A percentile compares a stretch with the other conserved stretches of the same genome.
Conservation (phyloP, 2,113 vertebrate genomes). For the Gila orcuttii region DNA sequence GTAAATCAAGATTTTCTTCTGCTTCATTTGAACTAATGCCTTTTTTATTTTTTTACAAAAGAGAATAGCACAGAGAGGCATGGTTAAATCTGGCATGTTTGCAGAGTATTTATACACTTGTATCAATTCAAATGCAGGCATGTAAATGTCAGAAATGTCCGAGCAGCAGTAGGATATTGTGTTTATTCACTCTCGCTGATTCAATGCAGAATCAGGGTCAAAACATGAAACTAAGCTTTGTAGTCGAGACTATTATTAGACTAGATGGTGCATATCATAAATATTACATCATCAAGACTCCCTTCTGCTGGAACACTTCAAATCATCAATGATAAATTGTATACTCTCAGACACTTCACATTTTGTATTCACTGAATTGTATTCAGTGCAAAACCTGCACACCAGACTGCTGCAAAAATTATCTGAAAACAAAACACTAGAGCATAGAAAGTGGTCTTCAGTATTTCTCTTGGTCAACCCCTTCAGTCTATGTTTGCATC, state of each 20-base stretch:
- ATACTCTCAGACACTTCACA: not conserved
- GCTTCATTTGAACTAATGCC: constrained; percentile 13
- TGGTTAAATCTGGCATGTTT: constrained; percentile 1
- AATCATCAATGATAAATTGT: constrained; percentile 14
- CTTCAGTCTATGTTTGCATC: constrained; percentile 29
- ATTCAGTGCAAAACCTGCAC: not conserved
- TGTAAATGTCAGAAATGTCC: constrained; percentile 27
- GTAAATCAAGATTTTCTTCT: constrained; percentile 37
- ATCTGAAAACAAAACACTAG: not conserved
- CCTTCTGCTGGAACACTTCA: constrained; percentile 24
- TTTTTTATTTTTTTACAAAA: constrained; percentile 12
- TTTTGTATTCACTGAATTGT: not conserved
- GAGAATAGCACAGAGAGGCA: not conserved
- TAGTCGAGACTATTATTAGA: constrained; percentile 24
- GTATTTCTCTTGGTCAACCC: not conserved
- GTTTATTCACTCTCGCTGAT: constrained; percentile 1
- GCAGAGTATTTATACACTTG: not conserved
- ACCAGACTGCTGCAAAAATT: not conserved
- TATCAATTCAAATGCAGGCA: constrained; percentile 18
- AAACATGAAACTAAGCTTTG: constrained; percentile 16
- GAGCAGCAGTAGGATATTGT: not conserved
- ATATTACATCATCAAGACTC: constrained; percentile 38
- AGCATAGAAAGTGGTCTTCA: not conserved
- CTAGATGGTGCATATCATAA: constrained; percentile 28
- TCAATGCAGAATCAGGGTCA: constrained; percentile 19